Base-by-base conservation (phyloP, 2,113 vertebrate genomes). In the Brevimyrus niger region DNA sequence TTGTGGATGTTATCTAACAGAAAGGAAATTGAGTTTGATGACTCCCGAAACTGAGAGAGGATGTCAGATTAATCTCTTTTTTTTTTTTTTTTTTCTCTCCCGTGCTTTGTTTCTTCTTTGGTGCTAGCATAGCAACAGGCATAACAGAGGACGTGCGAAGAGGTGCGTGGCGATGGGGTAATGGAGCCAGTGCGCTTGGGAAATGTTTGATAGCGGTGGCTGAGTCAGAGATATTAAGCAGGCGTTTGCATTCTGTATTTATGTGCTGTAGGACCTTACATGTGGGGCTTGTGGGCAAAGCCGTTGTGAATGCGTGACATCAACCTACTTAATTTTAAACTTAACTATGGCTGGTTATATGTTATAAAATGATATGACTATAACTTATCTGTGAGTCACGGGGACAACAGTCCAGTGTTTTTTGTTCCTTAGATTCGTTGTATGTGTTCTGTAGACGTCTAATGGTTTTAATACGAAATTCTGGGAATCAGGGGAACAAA, bases 11-110 rank as follows among this genome's bases (percentile, higher is more conserved):
- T 95, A 96, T 96, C 94, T 94, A 94, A 95, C 93, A 92, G 94
- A 94, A 93, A 96, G 96, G 97, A 97, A 97, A 97, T 97, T 97
- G 96, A 96, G 96, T 95, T 96, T 95, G 94, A 97, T 96, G 95
- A 95, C 94, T 97, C 92, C 95, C 96, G 94, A 94, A 94, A 95
- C 94, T 94, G 93, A 94, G 92, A 93, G 93, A 95, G 93, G 95
- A 96, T 90, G 94, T 95, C 96, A 96, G 95, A 96, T 96, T 95
- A 95, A 93, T 95, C 86, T 92, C 38, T 90, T 91, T 47, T 80
- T 90, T 94, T 94, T 94, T 6, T 46, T 80, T 90, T 91, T 47
- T 80, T 90, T 94, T 94, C 94, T 6, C 6, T 80, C 89, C 93
- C 89, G 92, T 90, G 91, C 0, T 76, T 91, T 73, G 35, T 88